Evolutionary conservation across 1,140 invertebrate species (phyloP), one percentile per base, ranked within the genome.

Genomic region (Himalopsyche phryganea): DNA sequence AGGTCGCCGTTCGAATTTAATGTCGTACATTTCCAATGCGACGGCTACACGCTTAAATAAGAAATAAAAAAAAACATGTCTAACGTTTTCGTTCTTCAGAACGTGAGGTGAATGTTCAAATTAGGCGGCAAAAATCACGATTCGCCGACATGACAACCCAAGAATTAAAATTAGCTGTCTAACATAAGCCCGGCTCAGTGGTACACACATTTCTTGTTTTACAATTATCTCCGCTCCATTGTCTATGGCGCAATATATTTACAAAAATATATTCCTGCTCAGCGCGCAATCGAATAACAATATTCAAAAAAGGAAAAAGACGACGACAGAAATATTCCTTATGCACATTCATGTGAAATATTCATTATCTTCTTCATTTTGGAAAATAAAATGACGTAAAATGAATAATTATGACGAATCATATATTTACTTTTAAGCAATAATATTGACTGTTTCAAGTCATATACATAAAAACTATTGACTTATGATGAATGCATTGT

Each of bases 21-120:
- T 53, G 52, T 59, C 47, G 52, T 19, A 50, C 58, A 49, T 60
- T 60, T 53, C 36, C 46, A 41, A 38, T 54, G 51, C 23, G 23
- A 28, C 23, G 23, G 23, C 23, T 9, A 9, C 9, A 28, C 4
- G 23, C 23, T 9, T 9, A 9, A 28, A 28, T 28, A 28, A 28
- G 23, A 28, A 28, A n/a, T n/a, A n/a, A n/a, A 28, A 59, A 59
- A 28, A 50, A 59, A 40, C 33, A 48, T 52, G 49, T 60, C 40
- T 42, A 33, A 49, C 58, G 50, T 60, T 54, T 36, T 28, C 23
- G 38, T 36, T 33, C 33, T 17, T 35, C 35, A 45, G n/a, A 41
- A 59, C 58, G 58, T 50, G 58, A 53, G 58, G 50, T 54, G 58
- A 60, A 59, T 50, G 58, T 60, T 54, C 58, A 51, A 52, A 19